These are phyloP conservation scores for Agonum fuliginosum DNA, from an alignment of 2,888 invertebrate genomes.

Conservation along the genomic window DNA sequence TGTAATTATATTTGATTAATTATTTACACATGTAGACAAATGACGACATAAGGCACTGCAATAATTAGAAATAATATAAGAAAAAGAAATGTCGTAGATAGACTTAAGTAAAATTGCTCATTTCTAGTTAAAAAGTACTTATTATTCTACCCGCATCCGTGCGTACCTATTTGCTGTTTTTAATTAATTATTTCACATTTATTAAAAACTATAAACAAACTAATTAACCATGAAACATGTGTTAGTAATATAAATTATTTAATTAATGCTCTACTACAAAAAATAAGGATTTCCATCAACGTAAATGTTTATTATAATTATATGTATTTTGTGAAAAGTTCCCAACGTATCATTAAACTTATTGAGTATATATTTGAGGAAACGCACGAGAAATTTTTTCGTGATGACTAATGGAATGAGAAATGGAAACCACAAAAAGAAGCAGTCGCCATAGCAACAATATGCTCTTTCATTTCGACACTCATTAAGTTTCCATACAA, in stretches of 20 bases:
- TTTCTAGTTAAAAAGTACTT: conserved; percentile 2
- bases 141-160: conserved; percentile 9
- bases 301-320: not conserved
- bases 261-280: too few relatives aligned
- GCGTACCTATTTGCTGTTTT: not conserved
- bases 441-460: not conserved
- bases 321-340: not conserved
- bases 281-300: too few relatives aligned
- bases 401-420: not conserved
- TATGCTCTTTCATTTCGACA: not conserved
- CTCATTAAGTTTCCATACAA: conserved; percentile 12
- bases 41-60: conserved; percentile 11
- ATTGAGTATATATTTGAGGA: not conserved
- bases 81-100: conserved; percentile 3
- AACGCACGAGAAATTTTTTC: not conserved
- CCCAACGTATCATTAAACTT: not conserved
- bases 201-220: conserved; percentile 17
- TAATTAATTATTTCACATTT: not conserved
- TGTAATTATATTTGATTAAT: conserved; percentile 9
- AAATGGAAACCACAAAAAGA: conserved; percentile 11
- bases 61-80: not conserved
- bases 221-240: not conserved
- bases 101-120: not conserved
- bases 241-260: too few relatives aligned
- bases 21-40: not conserved